Conservation (phyloP, 2,113 vertebrate species). For the Megalops atlanticus region DNA sequence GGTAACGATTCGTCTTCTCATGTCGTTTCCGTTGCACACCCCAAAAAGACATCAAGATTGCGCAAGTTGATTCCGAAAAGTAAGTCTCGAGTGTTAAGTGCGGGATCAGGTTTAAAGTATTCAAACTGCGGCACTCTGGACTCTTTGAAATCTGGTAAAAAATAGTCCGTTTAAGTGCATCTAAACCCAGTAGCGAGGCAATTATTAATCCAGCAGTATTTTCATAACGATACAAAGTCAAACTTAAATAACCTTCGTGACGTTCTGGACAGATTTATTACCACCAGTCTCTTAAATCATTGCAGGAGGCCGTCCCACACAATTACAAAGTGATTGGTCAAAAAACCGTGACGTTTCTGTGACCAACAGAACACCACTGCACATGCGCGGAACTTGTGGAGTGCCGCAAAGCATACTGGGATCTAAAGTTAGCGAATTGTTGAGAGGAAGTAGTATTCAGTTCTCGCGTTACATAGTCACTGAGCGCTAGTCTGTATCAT, state of each 20-base stretch:
- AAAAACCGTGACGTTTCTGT: not conserved
- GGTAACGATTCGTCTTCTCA: not conserved
- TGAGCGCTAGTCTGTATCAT: not conserved
- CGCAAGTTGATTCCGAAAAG: constrained; percentile 33
- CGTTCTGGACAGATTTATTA: constrained; percentile 73
- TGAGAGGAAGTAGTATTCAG: constrained; percentile 24
- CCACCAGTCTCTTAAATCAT: constrained; percentile 65
- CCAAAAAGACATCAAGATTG: constrained; percentile 23
- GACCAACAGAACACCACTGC: not conserved
- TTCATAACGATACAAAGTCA: constrained; percentile 71
- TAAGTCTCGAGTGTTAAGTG: constrained; percentile 39
- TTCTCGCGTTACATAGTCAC: not conserved
- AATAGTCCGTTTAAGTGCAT: constrained; percentile 50
- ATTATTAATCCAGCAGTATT: constrained; percentile 70
- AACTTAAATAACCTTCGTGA: constrained; percentile 71
- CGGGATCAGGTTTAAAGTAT: constrained; percentile 39
- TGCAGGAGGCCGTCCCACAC: constrained; percentile 31
- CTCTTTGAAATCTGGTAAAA: constrained; percentile 41
- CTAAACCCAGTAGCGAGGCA: constrained; percentile 48
- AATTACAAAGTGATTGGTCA: constrained; percentile 60
- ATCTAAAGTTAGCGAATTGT: constrained; percentile 21
- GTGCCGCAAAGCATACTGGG: constrained; percentile 53
- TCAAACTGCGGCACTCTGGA: constrained; percentile 37
- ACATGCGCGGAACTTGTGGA: constrained; percentile 42
- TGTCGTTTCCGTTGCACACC: constrained; percentile 13